These are phyloP conservation scores for Phoenicopterus ruber DNA, from an alignment of 2,113 vertebrate species.

Conservation along the genomic window DNA sequence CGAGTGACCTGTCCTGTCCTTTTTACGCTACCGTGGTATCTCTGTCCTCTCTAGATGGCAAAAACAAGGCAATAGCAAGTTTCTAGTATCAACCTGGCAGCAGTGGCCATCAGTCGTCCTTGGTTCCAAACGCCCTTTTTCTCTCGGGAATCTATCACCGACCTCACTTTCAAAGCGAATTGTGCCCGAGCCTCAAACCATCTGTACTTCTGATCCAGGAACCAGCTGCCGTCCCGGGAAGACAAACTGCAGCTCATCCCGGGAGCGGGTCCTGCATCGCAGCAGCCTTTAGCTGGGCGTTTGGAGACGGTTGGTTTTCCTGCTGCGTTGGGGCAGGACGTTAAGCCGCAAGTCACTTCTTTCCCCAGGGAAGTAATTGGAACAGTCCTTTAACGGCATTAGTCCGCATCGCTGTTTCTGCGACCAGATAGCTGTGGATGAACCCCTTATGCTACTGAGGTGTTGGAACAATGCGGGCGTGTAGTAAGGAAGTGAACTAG, in stretches of 20 bases:
- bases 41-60: not conserved
- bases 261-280: not conserved
- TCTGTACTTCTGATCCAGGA: not conserved
- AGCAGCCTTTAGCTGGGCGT: not conserved
- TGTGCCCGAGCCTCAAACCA: not conserved
- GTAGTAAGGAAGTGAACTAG: constrained; percentile 73
- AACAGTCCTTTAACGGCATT: constrained; percentile 31
- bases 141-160: not conserved
- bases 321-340: constrained; percentile 20
- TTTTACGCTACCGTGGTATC: not conserved
- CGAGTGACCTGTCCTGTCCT: not conserved
- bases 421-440: constrained; percentile 47
- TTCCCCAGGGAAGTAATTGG: constrained; percentile 74
- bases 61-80: not conserved
- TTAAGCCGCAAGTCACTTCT: constrained; percentile 57
- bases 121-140: not conserved
- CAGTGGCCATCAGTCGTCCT: not conserved
- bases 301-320: constrained; percentile 37
- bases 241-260: not conserved
- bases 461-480: constrained; percentile 73
- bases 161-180: not conserved
- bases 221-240: constrained; percentile 21
- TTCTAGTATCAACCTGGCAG: not conserved
- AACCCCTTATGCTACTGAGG: constrained; percentile 60
- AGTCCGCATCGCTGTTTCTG: not conserved